These are phyloP conservation scores for Aphelenchoides avenae DNA, from an alignment of 1,140 invertebrate genomes.

Conservation along the genomic window DNA sequence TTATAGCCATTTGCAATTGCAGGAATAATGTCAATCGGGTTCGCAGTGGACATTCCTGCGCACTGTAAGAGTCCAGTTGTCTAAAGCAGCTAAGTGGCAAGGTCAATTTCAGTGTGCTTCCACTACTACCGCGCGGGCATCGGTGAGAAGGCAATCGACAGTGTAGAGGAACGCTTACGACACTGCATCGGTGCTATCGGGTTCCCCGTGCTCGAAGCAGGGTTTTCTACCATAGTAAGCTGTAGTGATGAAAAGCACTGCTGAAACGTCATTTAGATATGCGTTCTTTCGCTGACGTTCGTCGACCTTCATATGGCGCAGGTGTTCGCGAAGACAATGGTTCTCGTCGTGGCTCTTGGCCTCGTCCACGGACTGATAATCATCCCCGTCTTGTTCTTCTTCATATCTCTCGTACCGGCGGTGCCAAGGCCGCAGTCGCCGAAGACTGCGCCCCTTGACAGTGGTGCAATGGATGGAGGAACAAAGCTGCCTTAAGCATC, in stretches of 20 bases:
- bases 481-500: no score
- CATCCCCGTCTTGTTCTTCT: constrained; percentile 41
- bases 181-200: constrained; percentile 42
- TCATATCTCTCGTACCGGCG: constrained; percentile 33
- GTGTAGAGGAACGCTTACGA: constrained; percentile 34
- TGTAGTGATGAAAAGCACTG: no score
- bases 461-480: no score
- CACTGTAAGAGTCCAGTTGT: constrained; percentile 13
- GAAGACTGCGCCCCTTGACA: no score
- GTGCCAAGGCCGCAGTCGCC: no score
- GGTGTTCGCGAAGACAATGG: constrained; percentile 45
- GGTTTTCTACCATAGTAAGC: constrained; percentile 44
- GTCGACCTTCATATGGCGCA: constrained; percentile 47
- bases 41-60: constrained; percentile 47
- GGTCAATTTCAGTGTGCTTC: constrained; percentile 13
- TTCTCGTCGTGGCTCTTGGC: constrained; percentile 40
- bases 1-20: constrained; percentile 8
- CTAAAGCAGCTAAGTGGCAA: constrained; percentile 4
- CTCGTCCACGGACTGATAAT: constrained; percentile 41
- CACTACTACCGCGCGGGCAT: not conserved
- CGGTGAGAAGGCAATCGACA: constrained; percentile 15
- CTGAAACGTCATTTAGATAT: no score
- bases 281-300: constrained; percentile 37
- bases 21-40: constrained; percentile 43
- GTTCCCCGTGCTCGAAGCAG: constrained; percentile 43